Evolutionary conservation across 2,888 invertebrate genomes (phyloP).

Genomic region (Trypoxylon attenuatum): DNA sequence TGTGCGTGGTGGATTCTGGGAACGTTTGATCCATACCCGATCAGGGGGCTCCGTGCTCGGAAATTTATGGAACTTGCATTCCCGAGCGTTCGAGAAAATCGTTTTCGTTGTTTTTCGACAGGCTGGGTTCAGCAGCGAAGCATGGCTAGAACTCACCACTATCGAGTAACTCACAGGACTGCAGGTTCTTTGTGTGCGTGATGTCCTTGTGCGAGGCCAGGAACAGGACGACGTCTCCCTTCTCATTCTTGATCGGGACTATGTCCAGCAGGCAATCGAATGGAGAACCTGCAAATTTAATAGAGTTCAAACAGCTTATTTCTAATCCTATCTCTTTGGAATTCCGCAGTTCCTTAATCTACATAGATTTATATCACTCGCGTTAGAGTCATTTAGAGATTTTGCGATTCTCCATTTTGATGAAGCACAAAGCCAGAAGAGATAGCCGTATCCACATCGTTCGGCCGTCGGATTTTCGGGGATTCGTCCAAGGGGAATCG

Average conservation of each 20-base stretch:
- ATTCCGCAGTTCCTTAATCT: too few relatives aligned
- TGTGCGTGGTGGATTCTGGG: conserved; percentile 10
- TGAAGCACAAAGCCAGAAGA: too few relatives aligned
- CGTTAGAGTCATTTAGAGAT: too few relatives aligned
- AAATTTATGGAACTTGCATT: conserved; percentile 37
- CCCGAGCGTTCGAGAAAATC: conserved; percentile 40
- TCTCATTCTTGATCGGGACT: conserved; percentile 98
- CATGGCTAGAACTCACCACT: conserved; percentile 82
- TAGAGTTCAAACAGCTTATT: too few relatives aligned
- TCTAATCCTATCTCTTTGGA: too few relatives aligned
- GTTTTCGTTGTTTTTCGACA: conserved; percentile 28
- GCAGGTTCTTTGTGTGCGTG: conserved; percentile 85
- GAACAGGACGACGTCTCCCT: conserved; percentile 96
- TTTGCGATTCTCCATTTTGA: too few relatives aligned
- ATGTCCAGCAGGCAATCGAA: conserved; percentile 98
- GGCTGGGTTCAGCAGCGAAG: conserved; percentile 48
- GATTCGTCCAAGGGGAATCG: too few relatives aligned
- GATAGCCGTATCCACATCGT: neutral
- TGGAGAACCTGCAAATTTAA: conserved; percentile 83
- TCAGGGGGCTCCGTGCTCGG: conserved; percentile 21
- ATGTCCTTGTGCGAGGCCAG: conserved; percentile 98
- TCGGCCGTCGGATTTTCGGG: neutral
- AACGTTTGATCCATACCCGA: conserved; percentile 37
- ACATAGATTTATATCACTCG: too few relatives aligned
- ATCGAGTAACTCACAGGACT: conserved; percentile 84